A percentile compares a stretch with the other conserved stretches of the same genome.
These are phyloP conservation scores for Talpa occidentalis DNA, from an alignment of 2,113 vertebrate species.

Conservation along the genomic window DNA sequence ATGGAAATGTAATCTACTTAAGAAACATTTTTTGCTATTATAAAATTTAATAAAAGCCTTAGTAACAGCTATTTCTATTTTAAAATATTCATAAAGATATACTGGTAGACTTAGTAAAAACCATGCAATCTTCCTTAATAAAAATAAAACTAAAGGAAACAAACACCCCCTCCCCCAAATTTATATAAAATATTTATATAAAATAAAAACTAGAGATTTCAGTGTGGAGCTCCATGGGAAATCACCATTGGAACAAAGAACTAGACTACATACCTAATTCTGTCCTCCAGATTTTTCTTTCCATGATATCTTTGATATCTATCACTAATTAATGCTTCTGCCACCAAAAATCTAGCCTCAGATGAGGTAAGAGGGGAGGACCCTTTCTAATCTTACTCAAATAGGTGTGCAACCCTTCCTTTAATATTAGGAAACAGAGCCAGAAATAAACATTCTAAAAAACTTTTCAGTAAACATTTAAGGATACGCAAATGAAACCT, in stretches of 20 bases:
- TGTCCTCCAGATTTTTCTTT: neutral
- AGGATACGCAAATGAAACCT: neutral
- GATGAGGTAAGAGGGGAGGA: neutral
- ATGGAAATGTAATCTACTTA: neutral
- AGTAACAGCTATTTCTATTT: conserved; percentile 37
- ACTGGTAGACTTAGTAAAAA: neutral
- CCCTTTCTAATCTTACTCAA: neutral
- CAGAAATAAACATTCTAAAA: neutral
- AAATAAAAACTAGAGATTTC: conserved; percentile 7
- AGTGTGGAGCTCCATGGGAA: neutral
- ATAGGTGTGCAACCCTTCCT: neutral
- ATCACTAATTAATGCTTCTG: neutral
- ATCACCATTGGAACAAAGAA: neutral
- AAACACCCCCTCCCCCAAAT: neutral
- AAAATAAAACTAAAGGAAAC: conserved; percentile 43
- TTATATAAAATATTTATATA: neutral
- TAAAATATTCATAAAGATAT: neutral
- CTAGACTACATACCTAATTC: neutral
- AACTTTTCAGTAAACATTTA: neutral
- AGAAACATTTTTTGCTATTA: conserved; percentile 7
- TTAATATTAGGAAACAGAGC: conserved; percentile 9
- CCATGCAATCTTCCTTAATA: neutral
- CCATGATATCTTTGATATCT: neutral
- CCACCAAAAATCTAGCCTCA: neutral
- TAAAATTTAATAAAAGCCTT: conserved; percentile 3